A percentile compares a stretch with the other conserved stretches of the same genome.
Conservation (phyloP, 2,888 invertebrate species). For the Diogma glabrata region DNA sequence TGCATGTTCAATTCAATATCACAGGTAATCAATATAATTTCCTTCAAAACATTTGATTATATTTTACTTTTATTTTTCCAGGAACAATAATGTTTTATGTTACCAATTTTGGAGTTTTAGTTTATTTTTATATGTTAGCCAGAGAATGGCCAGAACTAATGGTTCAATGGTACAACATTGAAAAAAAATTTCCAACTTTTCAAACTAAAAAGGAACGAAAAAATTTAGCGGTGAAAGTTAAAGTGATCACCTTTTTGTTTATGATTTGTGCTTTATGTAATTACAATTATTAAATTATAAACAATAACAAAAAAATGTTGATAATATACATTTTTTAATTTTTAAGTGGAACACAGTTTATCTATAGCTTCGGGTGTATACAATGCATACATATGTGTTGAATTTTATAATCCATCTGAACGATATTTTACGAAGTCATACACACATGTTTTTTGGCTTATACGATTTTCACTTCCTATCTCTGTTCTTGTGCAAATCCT, state of each 20-base stretch:
- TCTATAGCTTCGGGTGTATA: conserved; percentile 47
- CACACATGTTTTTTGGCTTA: conserved; percentile 41
- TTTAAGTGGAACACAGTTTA: conserved; percentile 47
- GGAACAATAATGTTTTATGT: conserved; percentile 7
- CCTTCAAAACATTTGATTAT: too few relatives aligned
- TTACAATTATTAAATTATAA: too few relatives aligned
- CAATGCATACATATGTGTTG: conserved; percentile 37
- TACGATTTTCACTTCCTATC: conserved; percentile 39
- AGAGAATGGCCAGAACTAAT: conserved; percentile 31
- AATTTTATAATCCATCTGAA: conserved; percentile 24
- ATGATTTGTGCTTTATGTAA: conserved; percentile 26
- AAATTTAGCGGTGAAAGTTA: conserved; percentile 25
- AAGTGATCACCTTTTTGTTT: conserved; percentile 27
- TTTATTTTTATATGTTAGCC: conserved; percentile 22
- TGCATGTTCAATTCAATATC: not conserved
- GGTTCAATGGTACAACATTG: conserved; percentile 29
- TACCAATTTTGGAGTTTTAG: not conserved
- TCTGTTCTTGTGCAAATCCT: conserved; percentile 37
- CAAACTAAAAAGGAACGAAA: conserved; percentile 22
- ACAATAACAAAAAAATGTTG: too few relatives aligned
- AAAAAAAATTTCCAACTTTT: conserved; percentile 25
- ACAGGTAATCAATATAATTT: too few relatives aligned
- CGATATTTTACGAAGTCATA: conserved; percentile 34
- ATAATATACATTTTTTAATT: conserved; percentile 14
- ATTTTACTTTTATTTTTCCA: too few relatives aligned